phyloP scores from a whole-genome alignment of 2,888 invertebrate species.

The Cantharis rustica region DNA sequence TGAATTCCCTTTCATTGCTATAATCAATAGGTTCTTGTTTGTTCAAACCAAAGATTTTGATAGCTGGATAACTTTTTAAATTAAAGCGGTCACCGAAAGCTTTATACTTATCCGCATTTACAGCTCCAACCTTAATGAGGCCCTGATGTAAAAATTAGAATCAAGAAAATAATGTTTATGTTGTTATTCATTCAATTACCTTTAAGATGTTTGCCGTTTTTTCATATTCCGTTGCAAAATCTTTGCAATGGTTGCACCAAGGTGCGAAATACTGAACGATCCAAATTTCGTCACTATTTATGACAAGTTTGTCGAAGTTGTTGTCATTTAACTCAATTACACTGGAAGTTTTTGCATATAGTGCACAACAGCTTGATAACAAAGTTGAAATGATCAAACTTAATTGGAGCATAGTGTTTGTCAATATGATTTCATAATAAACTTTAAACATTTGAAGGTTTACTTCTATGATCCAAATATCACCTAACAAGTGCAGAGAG shows the following conservation, averaged over 20 bases:
- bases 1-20: constrained; percentile 83
- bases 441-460: not conserved
- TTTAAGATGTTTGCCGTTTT: constrained; percentile 92
- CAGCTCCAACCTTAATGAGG: constrained; percentile 91
- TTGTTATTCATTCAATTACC: constrained; percentile 55
- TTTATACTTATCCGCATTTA: constrained; percentile 90
- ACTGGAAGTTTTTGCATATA: constrained; percentile 73
- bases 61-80: constrained; percentile 92
- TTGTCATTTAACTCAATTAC: constrained; percentile 85
- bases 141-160: constrained; percentile 63
- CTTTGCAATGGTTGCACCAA: constrained; percentile 94
- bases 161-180: not conserved
- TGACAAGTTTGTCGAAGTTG: constrained; percentile 86
- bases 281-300: constrained; percentile 87
- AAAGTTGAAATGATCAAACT: not conserved
- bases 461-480: not conserved
- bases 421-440: not conserved
- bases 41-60: constrained; percentile 89
- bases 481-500: not conserved
- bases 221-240: constrained; percentile 88
- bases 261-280: constrained; percentile 96
- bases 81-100: constrained; percentile 79
- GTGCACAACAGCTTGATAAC: constrained; percentile 51
- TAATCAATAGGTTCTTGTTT: constrained; percentile 85
- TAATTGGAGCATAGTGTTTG: not conserved